phyloP scores from a whole-genome alignment of 2,113 vertebrate genomes.

The Indicator maculatus region DNA sequence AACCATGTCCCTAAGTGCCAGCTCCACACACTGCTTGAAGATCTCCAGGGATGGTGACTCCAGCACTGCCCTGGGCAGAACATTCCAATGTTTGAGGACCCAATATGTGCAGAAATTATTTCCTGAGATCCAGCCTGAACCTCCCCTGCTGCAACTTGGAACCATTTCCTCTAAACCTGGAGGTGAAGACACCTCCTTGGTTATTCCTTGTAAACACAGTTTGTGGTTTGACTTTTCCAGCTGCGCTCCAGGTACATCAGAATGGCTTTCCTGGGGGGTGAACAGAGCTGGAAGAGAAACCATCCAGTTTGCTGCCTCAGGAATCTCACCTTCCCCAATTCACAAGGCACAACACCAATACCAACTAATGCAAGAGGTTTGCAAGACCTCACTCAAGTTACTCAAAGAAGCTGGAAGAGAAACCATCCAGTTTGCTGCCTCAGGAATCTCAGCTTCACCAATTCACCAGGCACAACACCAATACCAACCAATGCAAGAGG shows the following conservation, averaged over 20 bases:
- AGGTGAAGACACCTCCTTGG: no score
- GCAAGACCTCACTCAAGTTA: neutral
- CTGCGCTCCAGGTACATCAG: neutral
- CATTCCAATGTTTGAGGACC: no score
- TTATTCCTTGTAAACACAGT: no score
- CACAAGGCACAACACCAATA: neutral
- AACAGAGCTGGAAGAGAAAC: neutral
- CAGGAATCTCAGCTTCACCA: neutral
- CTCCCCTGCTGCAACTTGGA: no score
- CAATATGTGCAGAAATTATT: no score
- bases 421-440: neutral
- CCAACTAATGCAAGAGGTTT: neutral
- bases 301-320: accelerated
- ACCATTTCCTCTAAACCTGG: no score
- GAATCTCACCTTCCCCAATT: neutral
- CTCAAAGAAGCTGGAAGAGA: neutral
- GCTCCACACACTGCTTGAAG: no score
- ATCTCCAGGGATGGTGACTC: no score
- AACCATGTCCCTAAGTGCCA: no score
- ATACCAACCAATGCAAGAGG: neutral
- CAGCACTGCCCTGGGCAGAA: no score
- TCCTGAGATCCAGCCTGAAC: no score
- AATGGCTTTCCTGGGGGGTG: neutral
- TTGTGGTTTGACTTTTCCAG: neutral
- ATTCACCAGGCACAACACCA: neutral